phyloP scores from a whole-genome alignment of 2,888 invertebrate genomes.

The Tetranychus truncatus region DNA sequence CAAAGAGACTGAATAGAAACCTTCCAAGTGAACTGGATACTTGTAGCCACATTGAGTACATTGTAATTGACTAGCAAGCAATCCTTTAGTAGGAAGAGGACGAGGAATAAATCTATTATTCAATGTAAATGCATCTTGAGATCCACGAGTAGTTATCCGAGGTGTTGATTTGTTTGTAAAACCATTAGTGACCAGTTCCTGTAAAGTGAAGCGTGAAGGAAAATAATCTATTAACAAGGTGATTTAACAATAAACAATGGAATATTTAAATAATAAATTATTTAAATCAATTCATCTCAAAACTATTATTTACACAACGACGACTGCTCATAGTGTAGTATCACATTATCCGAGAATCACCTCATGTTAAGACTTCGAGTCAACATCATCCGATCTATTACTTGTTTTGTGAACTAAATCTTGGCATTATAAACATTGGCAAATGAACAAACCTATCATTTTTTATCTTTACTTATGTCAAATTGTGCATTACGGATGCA shows the following conservation, averaged over 20 bases:
- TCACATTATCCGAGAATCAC: neutral
- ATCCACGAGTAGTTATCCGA: slow-evolving; percentile 13
- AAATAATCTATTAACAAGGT: neutral
- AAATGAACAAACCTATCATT: neutral
- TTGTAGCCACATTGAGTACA: slow-evolving; percentile 54
- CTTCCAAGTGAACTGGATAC: slow-evolving; percentile 75
- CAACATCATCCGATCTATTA: neutral
- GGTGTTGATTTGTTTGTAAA: slow-evolving; percentile 1
- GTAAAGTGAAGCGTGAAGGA: neutral
- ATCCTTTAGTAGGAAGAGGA: slow-evolving; percentile 50
- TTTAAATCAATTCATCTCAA: too few relatives aligned
- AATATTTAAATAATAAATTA: too few relatives aligned
- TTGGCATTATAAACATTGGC: neutral
- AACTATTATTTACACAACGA: too few relatives aligned
- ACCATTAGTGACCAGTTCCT: slow-evolving; percentile 4
- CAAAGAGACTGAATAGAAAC: slow-evolving; percentile 70
- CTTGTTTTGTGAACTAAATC: neutral
- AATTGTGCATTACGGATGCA: neutral
- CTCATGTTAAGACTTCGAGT: neutral
- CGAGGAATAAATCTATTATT: slow-evolving; percentile 27
- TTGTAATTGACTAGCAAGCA: slow-evolving; percentile 53
- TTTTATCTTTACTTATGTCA: too few relatives aligned
- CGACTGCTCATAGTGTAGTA: neutral
- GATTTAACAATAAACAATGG: too few relatives aligned
- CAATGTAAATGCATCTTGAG: slow-evolving; percentile 1